Evolutionary conservation across 2,888 invertebrate genomes (phyloP).

Genomic region (Rhaphigaster nebulosa): DNA sequence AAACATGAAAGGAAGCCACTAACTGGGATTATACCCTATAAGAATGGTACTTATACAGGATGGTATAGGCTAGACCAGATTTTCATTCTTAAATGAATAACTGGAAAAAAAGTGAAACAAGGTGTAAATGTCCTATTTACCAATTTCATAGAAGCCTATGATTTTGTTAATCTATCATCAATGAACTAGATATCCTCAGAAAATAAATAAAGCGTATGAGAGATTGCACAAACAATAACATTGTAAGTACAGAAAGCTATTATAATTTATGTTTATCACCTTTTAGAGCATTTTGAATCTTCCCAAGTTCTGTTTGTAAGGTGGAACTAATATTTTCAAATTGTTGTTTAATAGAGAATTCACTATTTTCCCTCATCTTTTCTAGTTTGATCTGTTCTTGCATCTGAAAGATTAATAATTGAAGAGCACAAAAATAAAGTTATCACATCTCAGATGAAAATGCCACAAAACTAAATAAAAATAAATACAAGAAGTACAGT

Average conservation of each 20-base stretch:
- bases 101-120: too few relatives aligned
- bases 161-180: neutral
- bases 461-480: neutral
- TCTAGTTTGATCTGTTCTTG: slow-evolving; percentile 66
- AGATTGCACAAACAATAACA: neutral
- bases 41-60: too few relatives aligned
- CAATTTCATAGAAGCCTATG: neutral
- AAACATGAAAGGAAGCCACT: too few relatives aligned
- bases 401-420: slow-evolving; percentile 63
- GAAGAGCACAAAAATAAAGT: neutral
- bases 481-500: neutral
- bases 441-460: neutral
- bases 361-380: slow-evolving; percentile 66
- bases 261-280: slow-evolving; percentile 61
- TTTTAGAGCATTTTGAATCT: slow-evolving; percentile 66
- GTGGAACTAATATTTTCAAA: slow-evolving; percentile 67
- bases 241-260: neutral
- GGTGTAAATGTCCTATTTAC: too few relatives aligned
- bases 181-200: neutral
- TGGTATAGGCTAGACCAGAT: too few relatives aligned
- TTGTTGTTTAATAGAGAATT: slow-evolving; percentile 66
- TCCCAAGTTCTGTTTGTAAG: slow-evolving; percentile 66
- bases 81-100: too few relatives aligned
- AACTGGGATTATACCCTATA: too few relatives aligned
- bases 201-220: neutral